Percentiles rank a stretch among this genome's conserved stretches.
Evolutionary conservation across 2,888 invertebrate species (phyloP).

Genomic region (Eudemis profundana): DNA sequence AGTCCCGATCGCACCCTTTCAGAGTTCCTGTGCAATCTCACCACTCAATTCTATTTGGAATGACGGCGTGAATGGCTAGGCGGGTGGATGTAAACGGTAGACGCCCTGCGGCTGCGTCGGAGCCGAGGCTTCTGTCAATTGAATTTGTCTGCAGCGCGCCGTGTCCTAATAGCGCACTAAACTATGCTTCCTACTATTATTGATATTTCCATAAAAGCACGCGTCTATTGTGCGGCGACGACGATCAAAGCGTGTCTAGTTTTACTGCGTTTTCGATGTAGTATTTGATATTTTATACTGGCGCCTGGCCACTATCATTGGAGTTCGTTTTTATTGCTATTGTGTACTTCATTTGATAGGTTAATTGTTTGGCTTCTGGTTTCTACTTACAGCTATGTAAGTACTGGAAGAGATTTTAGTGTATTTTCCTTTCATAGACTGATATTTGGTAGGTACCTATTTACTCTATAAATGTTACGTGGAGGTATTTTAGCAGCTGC

Average conservation of each 20-base stretch:
- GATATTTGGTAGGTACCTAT: too few species aligned
- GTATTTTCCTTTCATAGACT: too few species aligned
- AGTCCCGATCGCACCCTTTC: constrained; percentile 74
- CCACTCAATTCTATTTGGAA: constrained; percentile 78
- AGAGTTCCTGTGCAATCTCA: constrained; percentile 75
- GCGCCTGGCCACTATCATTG: constrained; percentile 56
- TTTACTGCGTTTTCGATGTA: constrained; percentile 69
- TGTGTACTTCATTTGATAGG: constrained; percentile 62
- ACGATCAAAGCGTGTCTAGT: constrained; percentile 63
- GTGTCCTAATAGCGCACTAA: constrained; percentile 79
- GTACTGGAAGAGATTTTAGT: too few species aligned
- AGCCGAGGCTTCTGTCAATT: constrained; percentile 80
- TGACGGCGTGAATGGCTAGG: constrained; percentile 78
- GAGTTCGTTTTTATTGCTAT: constrained; percentile 61
- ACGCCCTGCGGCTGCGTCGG: constrained; percentile 74
- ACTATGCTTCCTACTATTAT: constrained; percentile 76
- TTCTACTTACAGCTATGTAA: not conserved
- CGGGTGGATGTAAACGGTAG: constrained; percentile 75
- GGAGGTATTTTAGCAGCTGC: too few species aligned
- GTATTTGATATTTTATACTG: constrained; percentile 67
- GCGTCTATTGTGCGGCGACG: constrained; percentile 66
- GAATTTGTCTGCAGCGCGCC: constrained; percentile 83
- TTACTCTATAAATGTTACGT: too few species aligned
- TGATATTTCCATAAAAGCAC: constrained; percentile 76
- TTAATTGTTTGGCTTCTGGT: constrained; percentile 49